These are phyloP conservation scores for Drosophila macrospina DNA, from an alignment of 2,888 invertebrate genomes.

Conservation along the genomic window DNA sequence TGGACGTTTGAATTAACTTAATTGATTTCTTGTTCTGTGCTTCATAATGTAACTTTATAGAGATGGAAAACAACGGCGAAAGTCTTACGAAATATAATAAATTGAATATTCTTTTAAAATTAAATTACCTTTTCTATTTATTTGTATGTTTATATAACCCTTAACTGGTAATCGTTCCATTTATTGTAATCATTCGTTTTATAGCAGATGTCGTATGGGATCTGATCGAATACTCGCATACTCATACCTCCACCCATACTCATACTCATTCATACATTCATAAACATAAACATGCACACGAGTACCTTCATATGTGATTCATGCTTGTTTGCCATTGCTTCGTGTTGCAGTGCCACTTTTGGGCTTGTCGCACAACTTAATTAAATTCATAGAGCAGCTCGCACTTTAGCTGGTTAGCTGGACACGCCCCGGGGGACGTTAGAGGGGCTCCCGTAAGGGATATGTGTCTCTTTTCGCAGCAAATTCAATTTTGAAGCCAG, in stretches of 20 bases:
- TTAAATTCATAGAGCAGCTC: conserved; percentile 69
- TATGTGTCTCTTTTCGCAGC: conserved; percentile 24
- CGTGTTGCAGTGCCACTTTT: conserved; percentile 44
- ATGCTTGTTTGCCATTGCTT: conserved; percentile 28
- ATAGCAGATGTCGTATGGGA: background rate
- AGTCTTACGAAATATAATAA: background rate
- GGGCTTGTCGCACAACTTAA: conserved; percentile 72
- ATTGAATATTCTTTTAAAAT: background rate
- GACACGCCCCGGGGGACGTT: conserved; percentile 44
- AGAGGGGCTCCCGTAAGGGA: conserved; percentile 9
- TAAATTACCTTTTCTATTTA: background rate
- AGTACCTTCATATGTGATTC: conserved; percentile 29
- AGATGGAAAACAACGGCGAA: background rate
- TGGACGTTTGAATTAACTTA: conserved; percentile 56
- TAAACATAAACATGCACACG: background rate
- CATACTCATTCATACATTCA: background rate
- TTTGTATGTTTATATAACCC: background rate
- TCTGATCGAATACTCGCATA: background rate
- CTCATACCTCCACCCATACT: background rate
- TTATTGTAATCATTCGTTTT: no score
- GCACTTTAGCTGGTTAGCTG: conserved; percentile 33
- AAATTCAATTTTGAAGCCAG: conserved; percentile 24
- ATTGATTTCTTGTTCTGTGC: conserved; percentile 49
- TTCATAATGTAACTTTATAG: conserved; percentile 9
- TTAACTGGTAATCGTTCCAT: no score